A percentile compares a stretch with the other conserved stretches of the same genome.
phyloP scores from a whole-genome alignment of 2,888 invertebrate genomes.

The Eupithecia insigniata region DNA sequence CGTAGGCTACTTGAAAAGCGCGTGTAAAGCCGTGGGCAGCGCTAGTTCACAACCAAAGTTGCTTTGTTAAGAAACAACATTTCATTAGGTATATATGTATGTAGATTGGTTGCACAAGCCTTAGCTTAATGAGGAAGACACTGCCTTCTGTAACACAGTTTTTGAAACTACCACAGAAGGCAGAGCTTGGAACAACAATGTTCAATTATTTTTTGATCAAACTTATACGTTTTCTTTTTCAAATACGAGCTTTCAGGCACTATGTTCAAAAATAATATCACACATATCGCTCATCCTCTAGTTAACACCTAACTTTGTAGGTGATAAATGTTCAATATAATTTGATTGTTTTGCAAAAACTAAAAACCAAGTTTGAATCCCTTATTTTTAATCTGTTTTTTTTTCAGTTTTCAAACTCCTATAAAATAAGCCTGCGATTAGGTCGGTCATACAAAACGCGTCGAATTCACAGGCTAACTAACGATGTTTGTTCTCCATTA shows the following conservation, averaged over 20 bases:
- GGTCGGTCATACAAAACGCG: neutral
- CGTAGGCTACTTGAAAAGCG: too few relatives aligned
- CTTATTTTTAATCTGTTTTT: too few relatives aligned
- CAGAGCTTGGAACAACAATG: neutral
- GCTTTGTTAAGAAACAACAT: too few relatives aligned
- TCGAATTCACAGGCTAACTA: neutral
- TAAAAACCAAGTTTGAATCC: too few relatives aligned
- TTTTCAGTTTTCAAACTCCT: too few relatives aligned
- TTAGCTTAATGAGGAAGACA: neutral
- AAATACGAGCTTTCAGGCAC: too few relatives aligned
- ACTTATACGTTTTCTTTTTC: neutral
- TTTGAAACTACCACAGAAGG: neutral
- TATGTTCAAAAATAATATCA: neutral
- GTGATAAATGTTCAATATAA: neutral
- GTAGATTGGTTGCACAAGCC: too few relatives aligned
- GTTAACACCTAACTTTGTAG: neutral
- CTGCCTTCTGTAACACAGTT: neutral
- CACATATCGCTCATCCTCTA: neutral
- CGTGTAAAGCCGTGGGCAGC: too few relatives aligned
- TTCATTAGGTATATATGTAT: too few relatives aligned
- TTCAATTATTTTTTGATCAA: neutral
- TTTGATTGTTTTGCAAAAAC: too few relatives aligned
- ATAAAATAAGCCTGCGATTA: neutral
- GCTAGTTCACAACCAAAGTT: too few relatives aligned
- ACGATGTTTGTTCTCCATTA: neutral